These are phyloP conservation scores for Alectura lathami DNA, from an alignment of 2,113 vertebrate genomes.

Conservation along the genomic window DNA sequence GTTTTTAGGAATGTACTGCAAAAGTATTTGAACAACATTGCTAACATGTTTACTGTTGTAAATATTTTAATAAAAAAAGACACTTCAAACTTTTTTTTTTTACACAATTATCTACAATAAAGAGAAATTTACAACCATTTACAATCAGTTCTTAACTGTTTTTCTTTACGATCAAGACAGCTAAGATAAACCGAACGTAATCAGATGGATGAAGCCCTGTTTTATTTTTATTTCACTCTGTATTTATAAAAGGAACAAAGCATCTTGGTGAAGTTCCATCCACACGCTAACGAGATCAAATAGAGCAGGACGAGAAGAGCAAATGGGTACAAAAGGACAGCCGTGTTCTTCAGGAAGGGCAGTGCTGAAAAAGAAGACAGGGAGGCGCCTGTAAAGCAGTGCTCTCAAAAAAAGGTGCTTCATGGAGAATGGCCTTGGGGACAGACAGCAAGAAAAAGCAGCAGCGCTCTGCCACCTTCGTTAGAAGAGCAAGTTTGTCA, in stretches of 20 bases:
- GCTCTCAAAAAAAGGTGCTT: neutral
- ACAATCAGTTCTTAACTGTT: slow-evolving; percentile 48
- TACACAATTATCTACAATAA: slow-evolving; percentile 77
- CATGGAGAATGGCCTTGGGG: fast-evolving
- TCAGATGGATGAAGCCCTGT: neutral
- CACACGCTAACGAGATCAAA: slow-evolving; percentile 87
- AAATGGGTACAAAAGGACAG: slow-evolving; percentile 92
- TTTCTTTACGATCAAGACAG: slow-evolving; percentile 16
- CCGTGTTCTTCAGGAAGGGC: slow-evolving; percentile 95
- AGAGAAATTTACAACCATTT: slow-evolving; percentile 75
- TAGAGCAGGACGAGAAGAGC: slow-evolving; percentile 89
- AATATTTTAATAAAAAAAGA: slow-evolving; percentile 71
- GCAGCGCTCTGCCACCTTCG: neutral
- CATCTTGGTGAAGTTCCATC: slow-evolving; percentile 94
- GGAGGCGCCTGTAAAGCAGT: neutral
- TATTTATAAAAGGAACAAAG: slow-evolving; percentile 95
- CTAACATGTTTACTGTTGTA: slow-evolving; percentile 70
- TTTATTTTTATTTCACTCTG: slow-evolving; percentile 84
- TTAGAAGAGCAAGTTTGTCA: neutral
- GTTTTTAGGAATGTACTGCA: slow-evolving; percentile 74
- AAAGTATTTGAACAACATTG: slow-evolving; percentile 61
- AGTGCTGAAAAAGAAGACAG: slow-evolving; percentile 80
- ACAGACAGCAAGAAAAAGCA: neutral
- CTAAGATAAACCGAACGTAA: neutral
- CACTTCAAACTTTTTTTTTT: slow-evolving; percentile 64